A percentile compares a stretch with the other conserved stretches of the same genome.
phyloP scores from a whole-genome alignment of 2,888 invertebrate species.

The Nezara viridula region DNA sequence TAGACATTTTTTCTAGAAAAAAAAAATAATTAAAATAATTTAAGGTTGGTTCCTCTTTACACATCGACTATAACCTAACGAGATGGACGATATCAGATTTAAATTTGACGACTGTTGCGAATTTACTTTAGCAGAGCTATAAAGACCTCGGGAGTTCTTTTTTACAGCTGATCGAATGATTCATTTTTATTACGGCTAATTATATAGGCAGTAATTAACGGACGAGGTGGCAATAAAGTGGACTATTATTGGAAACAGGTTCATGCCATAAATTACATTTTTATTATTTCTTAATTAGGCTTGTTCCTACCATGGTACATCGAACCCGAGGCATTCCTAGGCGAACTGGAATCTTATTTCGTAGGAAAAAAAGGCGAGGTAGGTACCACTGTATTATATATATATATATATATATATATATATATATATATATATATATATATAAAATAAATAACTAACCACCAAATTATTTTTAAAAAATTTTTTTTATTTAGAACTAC shows the following conservation, averaged over 20 bases:
- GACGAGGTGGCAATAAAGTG: neutral
- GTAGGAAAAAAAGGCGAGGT: too few relatives aligned
- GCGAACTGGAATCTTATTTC: too few relatives aligned
- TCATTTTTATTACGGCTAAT: neutral
- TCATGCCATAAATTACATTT: neutral
- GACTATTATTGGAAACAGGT: conserved; percentile 9
- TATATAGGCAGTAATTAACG: neutral
- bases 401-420: too few relatives aligned
- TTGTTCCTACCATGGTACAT: neutral
- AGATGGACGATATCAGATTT: neutral
- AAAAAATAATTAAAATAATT: too few relatives aligned
- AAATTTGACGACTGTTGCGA: neutral
- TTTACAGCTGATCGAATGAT: neutral
- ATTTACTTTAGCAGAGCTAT: neutral
- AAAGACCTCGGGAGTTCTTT: neutral
- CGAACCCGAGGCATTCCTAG: neutral
- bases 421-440: too few relatives aligned
- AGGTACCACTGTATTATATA: too few relatives aligned
- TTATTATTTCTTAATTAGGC: neutral
- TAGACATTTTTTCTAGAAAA: too few relatives aligned
- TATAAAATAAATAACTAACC: too few relatives aligned
- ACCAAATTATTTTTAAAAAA: too few relatives aligned
- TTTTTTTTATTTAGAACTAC: too few relatives aligned
- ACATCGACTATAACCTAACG: neutral
- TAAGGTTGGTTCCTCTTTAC: neutral